Conservation (phyloP, 1,140 invertebrate species). For the Drosophila kikkawai region DNA sequence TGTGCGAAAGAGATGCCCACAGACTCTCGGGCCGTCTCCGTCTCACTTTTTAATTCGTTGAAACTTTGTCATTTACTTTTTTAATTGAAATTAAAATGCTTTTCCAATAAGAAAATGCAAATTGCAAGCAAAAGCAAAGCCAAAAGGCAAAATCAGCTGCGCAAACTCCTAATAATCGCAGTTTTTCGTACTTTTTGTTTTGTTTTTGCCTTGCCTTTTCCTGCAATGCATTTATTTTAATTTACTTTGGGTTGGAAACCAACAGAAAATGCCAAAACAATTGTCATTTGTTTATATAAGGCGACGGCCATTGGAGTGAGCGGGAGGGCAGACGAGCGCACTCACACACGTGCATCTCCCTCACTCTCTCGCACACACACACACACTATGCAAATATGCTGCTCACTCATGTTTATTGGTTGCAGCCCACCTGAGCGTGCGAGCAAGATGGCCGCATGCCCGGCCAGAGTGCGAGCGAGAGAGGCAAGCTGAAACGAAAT, state of each 20-base stretch:
- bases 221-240: conserved; percentile 80
- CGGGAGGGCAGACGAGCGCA: conserved; percentile 51
- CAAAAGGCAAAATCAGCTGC: conserved; percentile 64
- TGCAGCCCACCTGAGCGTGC: conserved; percentile 75
- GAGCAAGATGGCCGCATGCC: conserved; percentile 18
- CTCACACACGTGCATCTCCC: conserved; percentile 38
- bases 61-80: conserved; percentile 83
- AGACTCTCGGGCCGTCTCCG: not conserved
- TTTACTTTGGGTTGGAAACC: conserved; percentile 68
- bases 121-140: conserved; percentile 36
- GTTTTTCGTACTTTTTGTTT: conserved; percentile 24
- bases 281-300: conserved; percentile 84
- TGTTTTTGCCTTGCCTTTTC: conserved; percentile 32
- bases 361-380: conserved; percentile 27
- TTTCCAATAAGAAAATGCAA: conserved; percentile 73
- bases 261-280: conserved; percentile 80
- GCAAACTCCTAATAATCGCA: conserved; percentile 60
- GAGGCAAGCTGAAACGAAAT: conserved; percentile 72
- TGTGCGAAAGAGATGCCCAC: conserved; percentile 8
- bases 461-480: conserved; percentile 33
- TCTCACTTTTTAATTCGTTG: conserved; percentile 59
- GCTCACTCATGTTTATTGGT: conserved; percentile 83
- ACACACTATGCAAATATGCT: conserved; percentile 76
- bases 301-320: conserved; percentile 64
- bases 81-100: conserved; percentile 84